Conservation (phyloP, 2,113 vertebrate species). For the Cyprichromis sp. region DNA sequence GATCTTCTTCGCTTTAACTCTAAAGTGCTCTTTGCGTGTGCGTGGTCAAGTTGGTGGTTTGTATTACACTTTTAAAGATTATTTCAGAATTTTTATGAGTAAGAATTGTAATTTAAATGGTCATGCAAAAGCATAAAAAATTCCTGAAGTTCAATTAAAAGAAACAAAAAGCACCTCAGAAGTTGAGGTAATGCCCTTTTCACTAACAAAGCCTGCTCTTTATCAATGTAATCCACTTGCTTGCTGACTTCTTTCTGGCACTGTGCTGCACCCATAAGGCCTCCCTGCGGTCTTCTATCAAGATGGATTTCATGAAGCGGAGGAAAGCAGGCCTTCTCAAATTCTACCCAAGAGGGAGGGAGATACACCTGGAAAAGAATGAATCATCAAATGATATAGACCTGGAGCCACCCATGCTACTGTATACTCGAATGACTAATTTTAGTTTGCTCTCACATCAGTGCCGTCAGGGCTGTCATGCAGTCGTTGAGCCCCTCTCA, state of each 20-base stretch:
- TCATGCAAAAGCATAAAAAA: background rate
- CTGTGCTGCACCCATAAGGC: background rate
- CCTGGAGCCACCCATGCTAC: background rate
- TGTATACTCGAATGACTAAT: conserved; percentile 35
- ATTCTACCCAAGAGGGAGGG: conserved; percentile 10
- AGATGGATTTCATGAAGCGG: conserved; percentile 59
- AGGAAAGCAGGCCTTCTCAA: conserved; percentile 49
- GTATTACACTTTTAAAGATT: background rate
- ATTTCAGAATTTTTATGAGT: background rate
- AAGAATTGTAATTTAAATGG: background rate
- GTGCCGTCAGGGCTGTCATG: background rate
- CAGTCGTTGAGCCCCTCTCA: background rate
- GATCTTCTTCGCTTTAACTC: background rate
- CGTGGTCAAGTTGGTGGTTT: background rate
- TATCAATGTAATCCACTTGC: conserved; percentile 29
- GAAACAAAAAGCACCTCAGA: background rate
- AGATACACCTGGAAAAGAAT: conserved; percentile 34
- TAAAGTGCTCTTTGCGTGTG: background rate
- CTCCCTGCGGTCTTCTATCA: conserved; percentile 2
- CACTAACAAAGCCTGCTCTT: background rate
- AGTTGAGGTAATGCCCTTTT: background rate
- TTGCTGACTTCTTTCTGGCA: background rate
- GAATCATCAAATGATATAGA: conserved; percentile 27
- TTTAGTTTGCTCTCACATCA: conserved; percentile 9
- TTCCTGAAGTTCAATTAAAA: background rate